Evolutionary conservation across 2,888 invertebrate species (phyloP), one percentile per base, ranked within the genome.

Genomic region (Dasysyrphus tricinctus): DNA sequence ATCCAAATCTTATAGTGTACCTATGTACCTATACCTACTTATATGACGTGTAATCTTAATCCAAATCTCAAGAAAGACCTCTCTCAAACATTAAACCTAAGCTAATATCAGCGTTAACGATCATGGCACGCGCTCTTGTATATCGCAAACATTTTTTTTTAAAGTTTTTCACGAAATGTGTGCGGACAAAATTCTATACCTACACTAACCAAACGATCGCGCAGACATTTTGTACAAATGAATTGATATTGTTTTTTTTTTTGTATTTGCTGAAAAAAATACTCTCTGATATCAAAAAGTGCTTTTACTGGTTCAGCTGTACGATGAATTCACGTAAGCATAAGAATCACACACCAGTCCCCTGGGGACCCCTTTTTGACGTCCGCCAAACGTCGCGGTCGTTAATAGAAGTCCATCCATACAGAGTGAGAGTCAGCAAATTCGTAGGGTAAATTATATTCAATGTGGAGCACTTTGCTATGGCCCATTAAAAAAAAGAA

Each of bases 401-500:
- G 24, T 24, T 24, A 24, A n/a, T n/a, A n/a, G n/a, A n/a, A 24
- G 44, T 65, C 34, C 65, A 65, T 65, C 47, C 49, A 47, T 34
- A 14, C 29, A 14, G 42, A n/a, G n/a, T n/a, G n/a, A n/a, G 3
- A 54, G 67, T 80, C 75, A 85, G 76, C 81, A 65, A 59, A 69
- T 67, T 49, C 47, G 19, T 34, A 63, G 42, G 29, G 12, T 59
- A 59, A 7, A 14, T 19, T 34, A 42, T 16, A 77, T 59, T 59
- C 47, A 73, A 83, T 76, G 72, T 85, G 56, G 84, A 85, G 67
- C 75, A 78, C 65, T 73, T 32, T 69, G 16, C 37, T 78, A 1
- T 54, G 84, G 44, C 76, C 76, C 56, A 80, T 59, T 63, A 75
- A 47, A 34, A 65, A 16, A 65, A 34, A n/a, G 16, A 65, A 16